phyloP scores from a whole-genome alignment of 1,140 invertebrate species.

The Rhagoletis zephyria region DNA sequence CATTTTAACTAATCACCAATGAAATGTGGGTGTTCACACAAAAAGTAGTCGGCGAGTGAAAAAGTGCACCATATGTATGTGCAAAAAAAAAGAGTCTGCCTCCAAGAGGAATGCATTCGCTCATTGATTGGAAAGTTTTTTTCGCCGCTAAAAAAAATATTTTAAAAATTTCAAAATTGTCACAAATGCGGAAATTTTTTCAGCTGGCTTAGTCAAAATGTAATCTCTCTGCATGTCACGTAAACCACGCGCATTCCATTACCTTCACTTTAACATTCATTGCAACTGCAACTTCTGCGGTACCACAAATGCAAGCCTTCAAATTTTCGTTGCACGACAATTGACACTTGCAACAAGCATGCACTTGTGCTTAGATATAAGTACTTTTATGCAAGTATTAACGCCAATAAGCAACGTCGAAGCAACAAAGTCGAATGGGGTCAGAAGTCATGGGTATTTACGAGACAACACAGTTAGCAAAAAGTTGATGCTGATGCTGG shows the following conservation, averaged over 20 bases:
- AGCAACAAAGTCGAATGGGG: neutral
- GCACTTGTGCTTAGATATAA: too few relatives aligned
- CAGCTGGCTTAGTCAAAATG: neutral
- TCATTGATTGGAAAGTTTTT: neutral
- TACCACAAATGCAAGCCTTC: neutral
- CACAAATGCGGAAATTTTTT: neutral
- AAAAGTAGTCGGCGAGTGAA: neutral
- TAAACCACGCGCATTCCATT: neutral
- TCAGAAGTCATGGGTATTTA: neutral
- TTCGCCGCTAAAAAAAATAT: neutral
- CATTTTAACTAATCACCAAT: constrained; percentile 7
- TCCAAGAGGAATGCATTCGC: neutral
- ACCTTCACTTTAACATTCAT: neutral
- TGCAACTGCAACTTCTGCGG: neutral
- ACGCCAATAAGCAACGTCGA: neutral
- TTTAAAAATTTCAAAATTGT: constrained; percentile 5
- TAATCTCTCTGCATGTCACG: neutral
- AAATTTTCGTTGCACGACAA: neutral
- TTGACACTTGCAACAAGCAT: neutral
- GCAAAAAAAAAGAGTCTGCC: neutral
- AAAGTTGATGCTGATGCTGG: neutral
- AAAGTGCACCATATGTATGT: neutral
- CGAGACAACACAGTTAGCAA: neutral
- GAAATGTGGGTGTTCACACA: neutral
- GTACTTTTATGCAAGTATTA: neutral